A percentile compares a stretch with the other conserved stretches of the same genome.
phyloP scores from a whole-genome alignment of 2,888 invertebrate species.

The Orchestes rusci region DNA sequence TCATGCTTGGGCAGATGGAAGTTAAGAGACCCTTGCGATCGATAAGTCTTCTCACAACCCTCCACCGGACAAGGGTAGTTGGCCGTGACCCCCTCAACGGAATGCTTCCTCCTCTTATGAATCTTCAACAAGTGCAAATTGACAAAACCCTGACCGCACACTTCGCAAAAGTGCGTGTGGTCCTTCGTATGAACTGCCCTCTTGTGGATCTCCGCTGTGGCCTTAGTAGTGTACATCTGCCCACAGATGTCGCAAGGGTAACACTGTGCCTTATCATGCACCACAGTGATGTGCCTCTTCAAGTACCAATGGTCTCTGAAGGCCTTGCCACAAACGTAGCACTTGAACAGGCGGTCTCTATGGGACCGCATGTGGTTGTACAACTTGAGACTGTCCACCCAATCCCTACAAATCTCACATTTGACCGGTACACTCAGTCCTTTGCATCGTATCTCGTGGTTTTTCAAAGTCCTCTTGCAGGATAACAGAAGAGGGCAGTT shows the following conservation, averaged over 20 bases:
- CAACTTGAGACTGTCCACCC: slow-evolving; percentile 6
- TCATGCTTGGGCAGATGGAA: slow-evolving; percentile 26
- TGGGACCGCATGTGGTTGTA: slow-evolving; percentile 31
- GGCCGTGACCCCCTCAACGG: background rate
- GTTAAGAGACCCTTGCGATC: slow-evolving; percentile 21
- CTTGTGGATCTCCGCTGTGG: slow-evolving; percentile 13
- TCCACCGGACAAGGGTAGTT: slow-evolving; percentile 5
- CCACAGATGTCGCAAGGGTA: slow-evolving; percentile 28
- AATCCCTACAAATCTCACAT: slow-evolving; percentile 9
- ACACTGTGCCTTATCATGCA: slow-evolving; percentile 18
- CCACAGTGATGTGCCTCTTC: slow-evolving; percentile 11
- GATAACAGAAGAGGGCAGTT: slow-evolving; percentile 4
- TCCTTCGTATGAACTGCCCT: slow-evolving; percentile 17
- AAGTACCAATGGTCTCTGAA: slow-evolving; percentile 7
- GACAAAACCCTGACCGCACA: slow-evolving; percentile 24
- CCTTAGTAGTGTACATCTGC: slow-evolving; percentile 19
- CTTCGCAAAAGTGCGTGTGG: slow-evolving; percentile 17
- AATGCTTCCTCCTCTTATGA: slow-evolving; percentile 37
- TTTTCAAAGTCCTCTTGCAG: slow-evolving; percentile 3
- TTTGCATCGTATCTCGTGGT: slow-evolving; percentile 8
- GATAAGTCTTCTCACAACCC: slow-evolving; percentile 29
- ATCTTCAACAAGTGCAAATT: slow-evolving; percentile 13
- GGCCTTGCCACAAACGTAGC: slow-evolving; percentile 7
- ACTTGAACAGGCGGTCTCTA: slow-evolving; percentile 32
- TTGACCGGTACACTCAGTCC: slow-evolving; percentile 5